Conservation (phyloP, 1,140 invertebrate species). For the Drosophila quadrilineata region DNA sequence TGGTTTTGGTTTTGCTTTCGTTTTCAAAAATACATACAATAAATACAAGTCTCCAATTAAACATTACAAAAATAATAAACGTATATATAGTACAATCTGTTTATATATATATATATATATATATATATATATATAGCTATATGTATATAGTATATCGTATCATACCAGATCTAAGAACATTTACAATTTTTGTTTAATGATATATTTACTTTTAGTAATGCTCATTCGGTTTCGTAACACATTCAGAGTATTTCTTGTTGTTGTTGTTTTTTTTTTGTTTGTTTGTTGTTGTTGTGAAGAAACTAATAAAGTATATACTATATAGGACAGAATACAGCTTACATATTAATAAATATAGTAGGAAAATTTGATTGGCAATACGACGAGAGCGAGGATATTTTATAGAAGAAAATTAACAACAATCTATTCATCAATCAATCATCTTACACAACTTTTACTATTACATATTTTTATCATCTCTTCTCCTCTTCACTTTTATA, state of each 20-base stretch:
- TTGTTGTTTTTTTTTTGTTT: neutral
- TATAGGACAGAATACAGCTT: slow-evolving; percentile 56
- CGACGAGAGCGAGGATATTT: slow-evolving; percentile 78
- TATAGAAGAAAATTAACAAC: slow-evolving; percentile 66
- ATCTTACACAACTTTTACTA: slow-evolving; percentile 14
- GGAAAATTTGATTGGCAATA: slow-evolving; percentile 80
- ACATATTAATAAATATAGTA: slow-evolving; percentile 55
- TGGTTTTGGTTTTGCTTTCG: slow-evolving; percentile 63
- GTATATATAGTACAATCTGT: no score
- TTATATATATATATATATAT: no score
- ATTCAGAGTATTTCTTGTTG: slow-evolving; percentile 57
- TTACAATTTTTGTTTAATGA: slow-evolving; percentile 49
- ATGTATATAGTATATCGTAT: slow-evolving; percentile 39
- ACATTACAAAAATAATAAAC: slow-evolving; percentile 53
- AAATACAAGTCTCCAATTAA: slow-evolving; percentile 64
- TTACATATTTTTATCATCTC: slow-evolving; percentile 35
- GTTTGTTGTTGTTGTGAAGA: slow-evolving; percentile 9
- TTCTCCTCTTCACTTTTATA: no score
- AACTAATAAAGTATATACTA: slow-evolving; percentile 58
- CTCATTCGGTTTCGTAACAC: slow-evolving; percentile 62
- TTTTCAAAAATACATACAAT: slow-evolving; percentile 66
- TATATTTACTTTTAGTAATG: slow-evolving; percentile 75
- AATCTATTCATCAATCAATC: slow-evolving; percentile 46
- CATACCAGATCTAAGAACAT: slow-evolving; percentile 42
- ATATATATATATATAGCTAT: no score